These are phyloP conservation scores for Prunella fulvescens DNA, from an alignment of 2,113 vertebrate genomes.

Conservation along the genomic window DNA sequence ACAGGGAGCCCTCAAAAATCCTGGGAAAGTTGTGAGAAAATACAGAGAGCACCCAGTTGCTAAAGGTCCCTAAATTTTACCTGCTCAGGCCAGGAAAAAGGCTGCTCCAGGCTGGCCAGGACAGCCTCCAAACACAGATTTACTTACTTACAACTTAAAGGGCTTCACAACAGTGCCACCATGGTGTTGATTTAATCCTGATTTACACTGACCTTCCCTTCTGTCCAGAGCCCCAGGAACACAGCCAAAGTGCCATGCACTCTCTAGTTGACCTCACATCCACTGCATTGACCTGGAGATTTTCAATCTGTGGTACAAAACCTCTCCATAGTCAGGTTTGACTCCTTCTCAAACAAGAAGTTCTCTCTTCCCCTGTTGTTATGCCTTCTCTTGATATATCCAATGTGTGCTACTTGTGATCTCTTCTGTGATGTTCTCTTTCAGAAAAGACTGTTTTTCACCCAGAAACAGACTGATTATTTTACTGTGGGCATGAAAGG, in stretches of 20 bases:
- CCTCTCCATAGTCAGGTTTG: background rate
- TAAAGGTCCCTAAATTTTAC: background rate
- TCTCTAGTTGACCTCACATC: background rate
- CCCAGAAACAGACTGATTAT: background rate
- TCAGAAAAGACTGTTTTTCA: background rate
- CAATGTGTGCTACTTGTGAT: background rate
- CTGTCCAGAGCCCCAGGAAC: background rate
- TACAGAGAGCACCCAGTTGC: background rate
- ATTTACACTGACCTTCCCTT: background rate
- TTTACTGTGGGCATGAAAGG: background rate
- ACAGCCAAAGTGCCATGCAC: accelerated
- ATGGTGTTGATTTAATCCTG: background rate
- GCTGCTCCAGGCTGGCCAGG: background rate
- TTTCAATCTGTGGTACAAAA: background rate
- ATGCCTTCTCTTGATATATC: background rate
- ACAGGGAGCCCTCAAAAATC: background rate
- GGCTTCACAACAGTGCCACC: background rate
- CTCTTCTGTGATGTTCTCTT: background rate
- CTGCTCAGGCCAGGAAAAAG: background rate
- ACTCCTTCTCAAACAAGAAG: background rate
- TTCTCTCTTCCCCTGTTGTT: background rate
- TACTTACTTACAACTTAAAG: background rate
- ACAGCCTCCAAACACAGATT: background rate
- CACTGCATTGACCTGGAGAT: background rate
- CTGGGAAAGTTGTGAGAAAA: background rate